These are phyloP conservation scores for Halictus quadricinctus DNA, from an alignment of 2,888 invertebrate species.

Conservation along the genomic window DNA sequence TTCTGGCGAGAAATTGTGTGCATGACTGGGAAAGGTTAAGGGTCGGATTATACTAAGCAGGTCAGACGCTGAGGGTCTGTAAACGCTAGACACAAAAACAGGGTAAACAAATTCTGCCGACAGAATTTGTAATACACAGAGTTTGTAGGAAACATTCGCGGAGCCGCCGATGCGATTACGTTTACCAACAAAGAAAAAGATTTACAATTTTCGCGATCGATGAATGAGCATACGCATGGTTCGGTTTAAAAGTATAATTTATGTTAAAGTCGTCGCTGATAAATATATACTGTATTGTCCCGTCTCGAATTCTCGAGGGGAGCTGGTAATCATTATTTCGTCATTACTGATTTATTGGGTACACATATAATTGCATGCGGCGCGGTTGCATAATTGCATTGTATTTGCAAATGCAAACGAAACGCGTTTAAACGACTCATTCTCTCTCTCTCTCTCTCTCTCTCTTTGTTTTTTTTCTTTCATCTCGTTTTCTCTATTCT, in stretches of 20 bases:
- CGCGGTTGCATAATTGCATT: constrained; percentile 48
- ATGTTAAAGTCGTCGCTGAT: background rate
- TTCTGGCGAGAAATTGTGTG: too few relatives aligned
- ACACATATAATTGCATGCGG: constrained; percentile 42
- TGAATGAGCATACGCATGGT: background rate
- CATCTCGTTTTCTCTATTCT: background rate
- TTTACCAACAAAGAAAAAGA: background rate
- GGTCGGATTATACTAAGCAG: too few relatives aligned
- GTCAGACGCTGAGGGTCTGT: too few relatives aligned
- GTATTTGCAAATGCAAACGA: constrained; percentile 40
- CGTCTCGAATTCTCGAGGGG: constrained; percentile 25
- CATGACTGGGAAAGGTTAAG: too few relatives aligned
- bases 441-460: background rate
- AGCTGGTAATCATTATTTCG: constrained; percentile 44
- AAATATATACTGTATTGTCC: constrained; percentile 27
- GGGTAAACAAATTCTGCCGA: too few relatives aligned
- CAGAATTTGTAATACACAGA: background rate
- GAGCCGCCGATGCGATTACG: background rate
- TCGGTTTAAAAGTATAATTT: background rate
- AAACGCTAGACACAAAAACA: too few relatives aligned
- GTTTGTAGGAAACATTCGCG: background rate
- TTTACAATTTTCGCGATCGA: background rate
- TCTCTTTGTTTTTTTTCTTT: too few relatives aligned
- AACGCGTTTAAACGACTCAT: constrained; percentile 12
- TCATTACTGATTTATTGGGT: constrained; percentile 51